These are phyloP conservation scores for Porites lutea DNA, from an alignment of 64 coral and sea anemone species.

Conservation along the genomic window DNA sequence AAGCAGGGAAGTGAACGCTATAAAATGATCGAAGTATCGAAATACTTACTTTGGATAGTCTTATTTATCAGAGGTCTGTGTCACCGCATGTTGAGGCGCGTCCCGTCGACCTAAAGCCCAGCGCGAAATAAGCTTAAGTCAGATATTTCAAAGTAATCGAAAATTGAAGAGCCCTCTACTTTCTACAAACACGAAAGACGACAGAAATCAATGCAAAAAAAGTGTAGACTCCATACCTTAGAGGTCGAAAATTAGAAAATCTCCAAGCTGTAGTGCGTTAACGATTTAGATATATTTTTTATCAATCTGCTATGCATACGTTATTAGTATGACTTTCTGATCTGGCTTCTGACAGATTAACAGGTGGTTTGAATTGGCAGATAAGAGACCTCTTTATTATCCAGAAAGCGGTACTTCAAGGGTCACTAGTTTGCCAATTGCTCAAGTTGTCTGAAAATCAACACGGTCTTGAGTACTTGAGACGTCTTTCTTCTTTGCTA, in stretches of 20 bases:
- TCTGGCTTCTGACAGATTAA: conserved; percentile 25
- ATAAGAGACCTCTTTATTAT: conserved; percentile 28
- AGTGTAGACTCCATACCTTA: conserved; percentile 14
- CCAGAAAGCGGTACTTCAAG: neutral
- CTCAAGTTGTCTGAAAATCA: neutral
- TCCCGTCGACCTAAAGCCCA: neutral
- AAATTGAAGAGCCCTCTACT: neutral
- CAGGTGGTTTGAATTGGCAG: conserved; percentile 20
- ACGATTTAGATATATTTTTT: neutral
- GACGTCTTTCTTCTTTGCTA: no score
- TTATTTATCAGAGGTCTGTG: neutral
- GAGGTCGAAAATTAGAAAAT: neutral
- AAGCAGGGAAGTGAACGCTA: no score
- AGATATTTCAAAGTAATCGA: neutral
- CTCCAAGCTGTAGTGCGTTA: neutral
- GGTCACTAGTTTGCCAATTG: neutral
- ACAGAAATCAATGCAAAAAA: no score
- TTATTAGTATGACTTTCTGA: conserved; percentile 24
- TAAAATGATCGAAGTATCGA: neutral
- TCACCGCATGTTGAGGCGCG: conserved; percentile 25
- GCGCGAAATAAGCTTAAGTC: neutral
- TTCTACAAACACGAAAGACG: no score
- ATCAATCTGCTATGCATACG: conserved; percentile 57
- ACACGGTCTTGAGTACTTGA: no score
- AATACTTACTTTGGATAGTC: conserved; percentile 20